Percentiles rank a stretch among this genome's conserved stretches.
Evolutionary conservation across 2,888 invertebrate genomes (phyloP).

Genomic region (Monoplex corrugatus): DNA sequence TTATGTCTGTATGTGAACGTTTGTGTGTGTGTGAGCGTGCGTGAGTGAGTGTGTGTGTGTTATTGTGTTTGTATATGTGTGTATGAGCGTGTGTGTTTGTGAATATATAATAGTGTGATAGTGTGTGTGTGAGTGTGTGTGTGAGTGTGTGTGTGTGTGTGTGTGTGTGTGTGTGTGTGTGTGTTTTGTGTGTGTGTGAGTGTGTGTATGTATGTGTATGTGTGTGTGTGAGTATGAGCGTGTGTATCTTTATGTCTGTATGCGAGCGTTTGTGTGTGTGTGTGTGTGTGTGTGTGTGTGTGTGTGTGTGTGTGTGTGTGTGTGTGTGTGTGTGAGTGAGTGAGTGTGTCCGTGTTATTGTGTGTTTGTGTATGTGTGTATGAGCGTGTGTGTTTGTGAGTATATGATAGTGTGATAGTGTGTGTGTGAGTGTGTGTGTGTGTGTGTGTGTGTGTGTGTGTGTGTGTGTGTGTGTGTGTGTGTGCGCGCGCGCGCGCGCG

Average conservation of each 20-base stretch:
- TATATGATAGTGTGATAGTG: neutral
- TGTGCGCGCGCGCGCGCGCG: neutral
- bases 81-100: conserved; percentile 5
- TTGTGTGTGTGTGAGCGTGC: conserved; percentile 15
- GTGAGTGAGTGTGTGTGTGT: conserved; percentile 15
- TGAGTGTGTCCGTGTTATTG: neutral
- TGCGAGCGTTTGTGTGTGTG: neutral
- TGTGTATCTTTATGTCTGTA: neutral
- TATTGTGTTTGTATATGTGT: too few species aligned
- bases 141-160: too few species aligned
- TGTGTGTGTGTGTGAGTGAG: too few species aligned
- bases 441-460: too few species aligned
- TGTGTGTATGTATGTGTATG: neutral
- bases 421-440: too few species aligned
- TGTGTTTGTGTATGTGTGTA: neutral
- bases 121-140: too few species aligned
- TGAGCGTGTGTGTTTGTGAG: neutral
- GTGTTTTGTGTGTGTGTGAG: neutral
- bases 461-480: neutral
- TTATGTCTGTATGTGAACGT: neutral
- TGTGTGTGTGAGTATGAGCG: neutral
- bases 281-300: too few species aligned
- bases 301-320: too few species aligned
- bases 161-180: too few species aligned
- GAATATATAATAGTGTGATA: neutral